phyloP scores from a whole-genome alignment of 2,888 invertebrate genomes.

The Agapetus fuscipes region DNA sequence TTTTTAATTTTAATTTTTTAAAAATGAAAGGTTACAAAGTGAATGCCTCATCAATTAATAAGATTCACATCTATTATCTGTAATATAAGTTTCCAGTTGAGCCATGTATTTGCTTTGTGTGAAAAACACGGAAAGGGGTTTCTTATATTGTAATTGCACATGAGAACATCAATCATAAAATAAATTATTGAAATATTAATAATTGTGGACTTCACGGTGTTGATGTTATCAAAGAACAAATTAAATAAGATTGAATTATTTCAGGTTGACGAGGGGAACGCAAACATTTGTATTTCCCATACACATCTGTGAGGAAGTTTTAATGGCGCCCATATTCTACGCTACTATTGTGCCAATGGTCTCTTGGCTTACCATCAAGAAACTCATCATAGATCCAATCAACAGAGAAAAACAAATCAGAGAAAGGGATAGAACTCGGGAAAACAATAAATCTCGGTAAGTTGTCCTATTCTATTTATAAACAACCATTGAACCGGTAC shows the following conservation, averaged over 20 bases:
- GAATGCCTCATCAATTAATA: slow-evolving; percentile 4
- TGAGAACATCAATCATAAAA: too few species aligned
- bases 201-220: too few species aligned
- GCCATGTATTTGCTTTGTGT: slow-evolving; percentile 7
- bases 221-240: too few species aligned
- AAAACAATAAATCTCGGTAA: slow-evolving; percentile 64
- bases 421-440: slow-evolving; percentile 72
- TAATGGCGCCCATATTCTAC: slow-evolving; percentile 87
- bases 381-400: slow-evolving; percentile 77
- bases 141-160: too few species aligned
- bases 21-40: too few species aligned
- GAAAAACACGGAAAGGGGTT: slow-evolving; percentile 1
- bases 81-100: too few species aligned
- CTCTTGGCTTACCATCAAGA: slow-evolving; percentile 72
- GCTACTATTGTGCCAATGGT: slow-evolving; percentile 83
- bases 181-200: too few species aligned
- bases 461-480: not conserved
- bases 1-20: too few species aligned
- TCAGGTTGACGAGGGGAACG: slow-evolving; percentile 72
- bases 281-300: slow-evolving; percentile 86
- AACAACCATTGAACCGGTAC: not conserved
- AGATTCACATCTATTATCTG: too few species aligned
- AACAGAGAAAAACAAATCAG: slow-evolving; percentile 65
- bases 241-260: too few species aligned
- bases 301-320: slow-evolving; percentile 80